Percentiles rank a stretch among this genome's conserved stretches.
Conservation (phyloP, 2,797 vertebrate species). For the Sparidentex hasta region DNA sequence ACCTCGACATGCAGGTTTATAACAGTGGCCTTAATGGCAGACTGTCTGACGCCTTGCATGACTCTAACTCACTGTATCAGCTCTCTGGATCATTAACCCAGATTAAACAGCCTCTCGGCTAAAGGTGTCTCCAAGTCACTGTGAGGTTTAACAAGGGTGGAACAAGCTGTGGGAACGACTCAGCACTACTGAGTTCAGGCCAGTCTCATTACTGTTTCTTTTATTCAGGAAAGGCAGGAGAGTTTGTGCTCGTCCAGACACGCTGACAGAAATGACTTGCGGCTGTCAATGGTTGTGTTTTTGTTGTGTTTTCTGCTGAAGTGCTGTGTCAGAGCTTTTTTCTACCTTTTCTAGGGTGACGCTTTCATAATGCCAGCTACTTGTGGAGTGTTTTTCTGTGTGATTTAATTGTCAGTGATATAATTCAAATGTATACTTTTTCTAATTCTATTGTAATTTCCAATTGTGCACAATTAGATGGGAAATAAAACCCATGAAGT, state of each 20-base stretch:
- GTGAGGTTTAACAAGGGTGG: neutral
- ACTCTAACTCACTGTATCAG: conserved; percentile 43
- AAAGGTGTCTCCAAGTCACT: conserved; percentile 39
- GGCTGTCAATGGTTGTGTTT: conserved; percentile 16
- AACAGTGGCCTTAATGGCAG: conserved; percentile 50
- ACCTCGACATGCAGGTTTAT: conserved; percentile 42
- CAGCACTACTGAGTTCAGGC: conserved; percentile 10
- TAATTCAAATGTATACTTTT: neutral
- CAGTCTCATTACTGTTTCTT: neutral
- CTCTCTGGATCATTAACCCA: conserved; percentile 59
- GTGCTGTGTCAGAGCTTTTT: neutral
- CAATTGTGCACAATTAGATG: neutral
- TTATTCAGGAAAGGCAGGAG: neutral
- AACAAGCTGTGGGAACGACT: conserved; percentile 33
- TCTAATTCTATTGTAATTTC: neutral
- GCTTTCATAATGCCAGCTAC: neutral
- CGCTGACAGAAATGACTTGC: neutral
- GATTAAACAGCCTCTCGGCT: conserved; percentile 38
- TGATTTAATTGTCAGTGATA: neutral
- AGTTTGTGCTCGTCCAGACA: conserved; percentile 17
- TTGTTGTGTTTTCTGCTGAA: conserved; percentile 9
- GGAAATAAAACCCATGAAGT: neutral
- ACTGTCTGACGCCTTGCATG: conserved; percentile 53
- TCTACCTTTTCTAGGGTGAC: neutral
- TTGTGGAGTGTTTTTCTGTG: neutral